Evolutionary conservation across 2,113 vertebrate species (phyloP).

Genomic region (Prionailurus viverrinus): DNA sequence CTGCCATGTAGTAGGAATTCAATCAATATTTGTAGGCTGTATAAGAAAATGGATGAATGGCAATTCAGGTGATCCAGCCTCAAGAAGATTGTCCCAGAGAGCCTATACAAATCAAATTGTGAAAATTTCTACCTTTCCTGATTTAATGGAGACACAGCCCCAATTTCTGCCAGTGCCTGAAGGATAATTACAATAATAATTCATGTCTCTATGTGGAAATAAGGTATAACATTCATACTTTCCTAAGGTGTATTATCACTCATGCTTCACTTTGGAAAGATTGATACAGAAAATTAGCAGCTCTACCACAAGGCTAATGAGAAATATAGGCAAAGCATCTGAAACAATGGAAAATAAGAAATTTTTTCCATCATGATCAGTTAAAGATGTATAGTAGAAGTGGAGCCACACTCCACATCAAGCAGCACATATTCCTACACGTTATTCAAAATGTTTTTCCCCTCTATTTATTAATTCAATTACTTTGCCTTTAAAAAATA

Average conservation of each 20-base stretch:
- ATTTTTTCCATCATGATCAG: neutral
- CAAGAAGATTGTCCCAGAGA: slow-evolving; percentile 32
- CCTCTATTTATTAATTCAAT: neutral
- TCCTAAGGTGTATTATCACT: neutral
- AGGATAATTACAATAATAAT: slow-evolving; percentile 75
- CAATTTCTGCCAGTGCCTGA: slow-evolving; percentile 55
- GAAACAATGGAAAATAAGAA: slow-evolving; percentile 8
- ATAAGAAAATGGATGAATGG: slow-evolving; percentile 31
- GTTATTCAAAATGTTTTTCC: neutral
- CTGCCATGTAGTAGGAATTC: neutral
- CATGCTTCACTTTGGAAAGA: neutral
- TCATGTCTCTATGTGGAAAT: slow-evolving; percentile 62
- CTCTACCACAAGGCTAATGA: neutral
- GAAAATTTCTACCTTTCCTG: slow-evolving; percentile 46
- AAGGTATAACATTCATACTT: slow-evolving; percentile 47
- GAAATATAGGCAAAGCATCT: slow-evolving; percentile 30
- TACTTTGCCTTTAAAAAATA: slow-evolving; percentile 27
- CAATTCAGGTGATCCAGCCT: neutral
- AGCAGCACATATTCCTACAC: neutral
- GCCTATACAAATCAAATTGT: slow-evolving; percentile 54
- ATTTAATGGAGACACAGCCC: slow-evolving; percentile 32
- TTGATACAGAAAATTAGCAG: slow-evolving; percentile 65
- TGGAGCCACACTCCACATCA: neutral
- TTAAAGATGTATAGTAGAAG: neutral
- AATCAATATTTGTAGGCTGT: slow-evolving; percentile 28